These are phyloP conservation scores for Tetheella fluctuosa DNA, from an alignment of 2,888 invertebrate genomes.

Conservation along the genomic window DNA sequence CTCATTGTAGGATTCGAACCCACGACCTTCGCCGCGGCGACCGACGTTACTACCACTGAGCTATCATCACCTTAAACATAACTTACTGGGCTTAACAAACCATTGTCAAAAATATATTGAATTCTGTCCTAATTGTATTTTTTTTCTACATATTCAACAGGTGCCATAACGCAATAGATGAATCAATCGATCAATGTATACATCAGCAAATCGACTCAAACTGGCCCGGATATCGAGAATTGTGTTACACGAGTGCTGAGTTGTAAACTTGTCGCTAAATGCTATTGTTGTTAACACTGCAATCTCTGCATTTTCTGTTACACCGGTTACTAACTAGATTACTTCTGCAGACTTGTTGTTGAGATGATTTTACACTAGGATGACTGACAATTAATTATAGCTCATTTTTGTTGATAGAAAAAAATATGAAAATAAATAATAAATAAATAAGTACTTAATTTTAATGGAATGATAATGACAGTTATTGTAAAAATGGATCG, in stretches of 20 bases:
- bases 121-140: background rate
- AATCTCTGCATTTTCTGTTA: background rate
- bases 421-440: too few species aligned
- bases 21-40: too few species aligned
- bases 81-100: background rate
- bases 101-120: background rate
- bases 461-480: too few species aligned
- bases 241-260: constrained; percentile 20
- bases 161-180: background rate
- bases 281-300: background rate
- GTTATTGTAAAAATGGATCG: too few species aligned
- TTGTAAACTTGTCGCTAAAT: background rate
- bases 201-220: constrained; percentile 13
- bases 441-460: too few species aligned
- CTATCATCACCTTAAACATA: too few species aligned
- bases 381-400: background rate
- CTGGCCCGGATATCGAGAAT: constrained; percentile 20
- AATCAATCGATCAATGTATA: background rate
- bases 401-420: too few species aligned
- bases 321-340: background rate
- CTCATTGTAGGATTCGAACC: too few species aligned
- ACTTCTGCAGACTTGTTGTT: background rate
- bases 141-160: background rate
- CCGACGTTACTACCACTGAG: too few species aligned
- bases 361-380: background rate